Evolutionary conservation across 2,888 invertebrate species (phyloP), one percentile per base, ranked within the genome.

Genomic region (Parnassius mnemosyne): DNA sequence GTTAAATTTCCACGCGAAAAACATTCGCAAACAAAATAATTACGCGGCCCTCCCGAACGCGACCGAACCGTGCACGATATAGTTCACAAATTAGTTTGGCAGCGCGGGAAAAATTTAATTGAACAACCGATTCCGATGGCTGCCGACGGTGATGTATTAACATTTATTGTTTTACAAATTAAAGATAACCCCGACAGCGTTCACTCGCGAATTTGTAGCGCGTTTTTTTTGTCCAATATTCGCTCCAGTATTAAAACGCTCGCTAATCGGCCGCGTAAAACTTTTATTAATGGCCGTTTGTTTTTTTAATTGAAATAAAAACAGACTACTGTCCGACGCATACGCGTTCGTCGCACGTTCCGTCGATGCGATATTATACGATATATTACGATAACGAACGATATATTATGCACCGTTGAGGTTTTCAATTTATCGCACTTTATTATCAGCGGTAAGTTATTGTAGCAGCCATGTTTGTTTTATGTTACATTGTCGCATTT

Each of bases 81-180:
- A 90, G 88, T 88, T 89, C 83, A 77, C 89, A 89, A 85, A 87
- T 89, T 87, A 88, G 84, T 87, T 84, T 83, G 85, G 81, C 83
- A 78, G 73, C 72, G 73, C 69, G 50, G 58, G 73, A 81, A 83
- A 89, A 86, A 86, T 83, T 85, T 83, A 85, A 89, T 87, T 85
- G 83, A 78, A 85, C 78, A 73, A 71, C 72, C 75, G 75, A 72
- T 74, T 70, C 71, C 61, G 78, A 68, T 78, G 71, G 69, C 66
- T 68, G 69, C 64, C 66, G 61, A 67, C 68, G 67, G 73, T 89
- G 89, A 89, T 85, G 85, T 87, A 89, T 89, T 87, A 87, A 89
- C 87, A 89, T 89, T 89, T 89, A 89, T 91, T 89, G 89, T 84
- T 86, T 89, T 83, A 85, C 88, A 87, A 87, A 89, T 89, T 89